Conservation (phyloP, 2,888 invertebrate genomes). For the Mantis religiosa region DNA sequence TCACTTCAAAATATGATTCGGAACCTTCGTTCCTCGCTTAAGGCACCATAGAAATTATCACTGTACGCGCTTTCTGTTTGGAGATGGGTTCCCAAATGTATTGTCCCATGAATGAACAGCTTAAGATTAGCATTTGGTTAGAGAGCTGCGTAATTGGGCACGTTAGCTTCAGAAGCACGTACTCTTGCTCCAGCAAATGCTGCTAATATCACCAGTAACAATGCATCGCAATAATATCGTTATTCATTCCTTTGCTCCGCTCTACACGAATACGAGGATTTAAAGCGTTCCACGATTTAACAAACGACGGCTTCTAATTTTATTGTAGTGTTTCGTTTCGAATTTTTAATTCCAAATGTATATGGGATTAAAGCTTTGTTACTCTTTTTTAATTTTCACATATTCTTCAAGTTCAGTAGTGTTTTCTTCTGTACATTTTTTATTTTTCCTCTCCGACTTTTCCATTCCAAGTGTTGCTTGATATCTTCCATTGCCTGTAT, state of each 20-base stretch:
- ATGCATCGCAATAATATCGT: background rate
- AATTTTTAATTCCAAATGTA: too few species aligned
- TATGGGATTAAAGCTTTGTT: too few species aligned
- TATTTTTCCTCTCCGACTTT: too few species aligned
- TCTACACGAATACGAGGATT: too few species aligned
- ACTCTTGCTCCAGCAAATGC: background rate
- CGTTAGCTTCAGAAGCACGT: background rate
- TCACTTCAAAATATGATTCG: background rate
- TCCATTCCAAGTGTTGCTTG: too few species aligned
- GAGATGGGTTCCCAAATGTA: background rate
- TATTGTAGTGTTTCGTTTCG: too few species aligned
- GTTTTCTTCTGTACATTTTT: too few species aligned
- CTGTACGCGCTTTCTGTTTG: background rate
- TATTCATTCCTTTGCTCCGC: background rate
- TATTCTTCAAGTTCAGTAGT: too few species aligned
- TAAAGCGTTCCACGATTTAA: too few species aligned
- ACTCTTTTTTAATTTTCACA: too few species aligned
- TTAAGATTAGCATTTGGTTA: background rate
- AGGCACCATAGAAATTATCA: background rate
- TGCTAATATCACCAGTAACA: background rate
- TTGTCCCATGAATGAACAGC: background rate
- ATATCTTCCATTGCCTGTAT: too few species aligned
- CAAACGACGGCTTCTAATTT: too few species aligned
- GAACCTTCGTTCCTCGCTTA: background rate
- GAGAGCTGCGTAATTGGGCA: background rate